phyloP scores from a whole-genome alignment of 2,113 vertebrate genomes.

The Scomber scombrus region DNA sequence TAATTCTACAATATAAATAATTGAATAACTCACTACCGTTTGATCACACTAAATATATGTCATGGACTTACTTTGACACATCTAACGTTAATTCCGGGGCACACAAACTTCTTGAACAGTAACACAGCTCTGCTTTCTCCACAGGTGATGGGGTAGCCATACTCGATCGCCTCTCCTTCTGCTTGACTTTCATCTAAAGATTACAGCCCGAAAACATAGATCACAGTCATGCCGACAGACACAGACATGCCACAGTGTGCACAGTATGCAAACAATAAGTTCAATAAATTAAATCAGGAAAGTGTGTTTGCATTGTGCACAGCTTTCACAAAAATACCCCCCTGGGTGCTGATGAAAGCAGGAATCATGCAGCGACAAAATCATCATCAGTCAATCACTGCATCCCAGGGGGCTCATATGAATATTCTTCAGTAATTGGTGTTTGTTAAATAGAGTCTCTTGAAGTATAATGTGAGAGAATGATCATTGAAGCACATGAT shows the following conservation, averaged over 20 bases:
- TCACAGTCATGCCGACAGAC: not conserved
- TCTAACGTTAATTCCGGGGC: constrained; percentile 95
- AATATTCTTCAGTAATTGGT: not conserved
- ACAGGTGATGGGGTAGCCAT: constrained; percentile 95
- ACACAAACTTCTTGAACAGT: constrained; percentile 97
- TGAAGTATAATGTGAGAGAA: not conserved
- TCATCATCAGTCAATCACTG: not conserved
- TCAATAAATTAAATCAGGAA: not conserved
- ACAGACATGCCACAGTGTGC: not conserved
- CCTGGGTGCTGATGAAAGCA: not conserved
- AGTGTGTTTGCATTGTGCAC: not conserved
- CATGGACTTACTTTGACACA: constrained; percentile 91
- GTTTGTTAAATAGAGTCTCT: not conserved
- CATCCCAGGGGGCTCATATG: not conserved
- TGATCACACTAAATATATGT: not conserved
- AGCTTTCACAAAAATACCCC: not conserved
- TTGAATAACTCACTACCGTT: not conserved
- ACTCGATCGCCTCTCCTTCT: constrained; percentile 90
- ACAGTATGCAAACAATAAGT: too few relatives aligned
- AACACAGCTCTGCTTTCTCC: constrained; percentile 94
- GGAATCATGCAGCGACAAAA: not conserved
- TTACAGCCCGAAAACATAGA: not conserved
- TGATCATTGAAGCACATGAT: fast-evolving
- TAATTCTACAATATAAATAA: not conserved
- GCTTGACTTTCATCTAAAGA: constrained; percentile 85